Percentiles rank a stretch among this genome's conserved stretches.
phyloP scores from a whole-genome alignment of 2,888 invertebrate genomes.

The Megalurothrips usitatus region DNA sequence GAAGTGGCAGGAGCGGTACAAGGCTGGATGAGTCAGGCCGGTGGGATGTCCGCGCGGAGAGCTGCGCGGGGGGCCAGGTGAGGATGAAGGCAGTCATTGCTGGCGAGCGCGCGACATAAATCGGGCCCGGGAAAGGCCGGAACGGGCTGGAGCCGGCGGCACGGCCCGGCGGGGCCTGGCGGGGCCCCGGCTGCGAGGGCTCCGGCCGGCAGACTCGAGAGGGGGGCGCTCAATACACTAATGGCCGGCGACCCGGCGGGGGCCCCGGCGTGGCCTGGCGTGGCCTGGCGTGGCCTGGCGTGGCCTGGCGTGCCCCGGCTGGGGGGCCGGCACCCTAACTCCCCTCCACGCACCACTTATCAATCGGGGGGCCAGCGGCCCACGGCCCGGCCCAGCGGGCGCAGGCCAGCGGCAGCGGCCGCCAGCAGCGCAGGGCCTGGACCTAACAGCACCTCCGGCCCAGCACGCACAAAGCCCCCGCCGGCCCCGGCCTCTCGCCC shows the following conservation, averaged over 20 bases:
- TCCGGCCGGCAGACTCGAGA: background rate
- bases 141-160: background rate
- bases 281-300: background rate
- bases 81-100: slow-evolving; percentile 19
- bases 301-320: background rate
- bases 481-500: too few species aligned
- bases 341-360: background rate
- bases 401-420: background rate
- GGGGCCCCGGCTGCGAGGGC: too few species aligned
- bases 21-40: too few species aligned
- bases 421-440: too few species aligned
- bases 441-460: too few species aligned
- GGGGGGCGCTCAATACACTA: slow-evolving; percentile 13
- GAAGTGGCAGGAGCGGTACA: too few species aligned
- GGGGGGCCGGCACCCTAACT: background rate
- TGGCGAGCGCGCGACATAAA: slow-evolving; percentile 6
- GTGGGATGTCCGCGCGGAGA: too few species aligned
- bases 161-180: background rate
- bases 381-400: background rate
- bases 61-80: too few species aligned
- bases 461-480: too few species aligned
- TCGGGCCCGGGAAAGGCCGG: background rate
- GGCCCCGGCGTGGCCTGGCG: background rate
- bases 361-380: background rate
- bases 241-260: background rate